Evolutionary conservation across 2,888 invertebrate species (phyloP).

Genomic region (Drosophila antonietae): DNA sequence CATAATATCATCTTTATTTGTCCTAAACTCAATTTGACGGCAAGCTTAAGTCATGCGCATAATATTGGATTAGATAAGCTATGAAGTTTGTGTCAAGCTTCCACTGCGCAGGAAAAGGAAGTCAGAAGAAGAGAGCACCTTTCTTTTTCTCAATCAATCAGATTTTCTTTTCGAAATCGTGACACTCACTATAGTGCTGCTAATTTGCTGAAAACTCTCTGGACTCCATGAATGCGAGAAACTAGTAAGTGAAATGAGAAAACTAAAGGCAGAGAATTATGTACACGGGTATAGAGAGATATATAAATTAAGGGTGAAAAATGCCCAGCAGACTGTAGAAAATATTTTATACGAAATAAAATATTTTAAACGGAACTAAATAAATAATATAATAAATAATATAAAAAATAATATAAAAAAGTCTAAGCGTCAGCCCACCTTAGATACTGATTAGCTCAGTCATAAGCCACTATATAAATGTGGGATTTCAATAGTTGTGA

Average conservation of each 20-base stretch:
- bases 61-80: constrained; percentile 8
- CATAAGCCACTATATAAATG: neutral
- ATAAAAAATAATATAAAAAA: no score
- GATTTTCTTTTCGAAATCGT: neutral
- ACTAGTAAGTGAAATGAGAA: neutral
- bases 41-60: constrained; percentile 22
- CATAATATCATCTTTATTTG: constrained; percentile 59
- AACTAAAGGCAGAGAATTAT: no score
- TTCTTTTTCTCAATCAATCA: neutral
- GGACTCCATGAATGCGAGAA: neutral
- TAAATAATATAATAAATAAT: no score
- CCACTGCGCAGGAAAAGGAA: neutral
- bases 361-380: no score
- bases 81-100: neutral
- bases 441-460: neutral
- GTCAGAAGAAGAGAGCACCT: neutral
- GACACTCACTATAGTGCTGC: neutral
- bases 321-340: no score
- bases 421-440: no score
- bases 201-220: neutral
- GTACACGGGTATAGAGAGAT: neutral
- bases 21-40: constrained; percentile 41
- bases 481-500: no score
- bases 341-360: no score
- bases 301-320: neutral